Conservation (phyloP, 1,140 invertebrate genomes). For the Diachasma alloeum region DNA sequence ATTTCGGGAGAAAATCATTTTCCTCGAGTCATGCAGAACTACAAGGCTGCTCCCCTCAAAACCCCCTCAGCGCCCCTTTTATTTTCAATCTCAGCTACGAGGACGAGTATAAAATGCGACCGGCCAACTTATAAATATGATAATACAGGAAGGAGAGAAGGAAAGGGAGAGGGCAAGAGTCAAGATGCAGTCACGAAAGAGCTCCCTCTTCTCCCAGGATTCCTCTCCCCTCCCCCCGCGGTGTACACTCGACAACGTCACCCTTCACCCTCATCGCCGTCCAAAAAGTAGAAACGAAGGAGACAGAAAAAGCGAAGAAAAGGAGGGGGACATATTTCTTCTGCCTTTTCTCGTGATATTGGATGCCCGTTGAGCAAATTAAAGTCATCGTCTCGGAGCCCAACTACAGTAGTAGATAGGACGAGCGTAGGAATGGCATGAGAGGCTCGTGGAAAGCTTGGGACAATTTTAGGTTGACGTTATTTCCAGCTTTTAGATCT, state of each 20-base stretch:
- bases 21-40: background rate
- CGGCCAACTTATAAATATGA: slow-evolving; percentile 47
- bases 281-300: background rate
- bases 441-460: background rate
- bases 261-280: background rate
- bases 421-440: background rate
- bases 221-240: background rate
- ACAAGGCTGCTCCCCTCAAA: background rate
- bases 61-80: background rate
- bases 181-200: slow-evolving; percentile 31
- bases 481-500: background rate
- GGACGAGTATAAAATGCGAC: slow-evolving; percentile 10
- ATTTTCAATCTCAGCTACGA: slow-evolving; percentile 16
- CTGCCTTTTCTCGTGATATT: slow-evolving; percentile 25
- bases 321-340: background rate
- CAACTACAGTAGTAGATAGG: background rate
- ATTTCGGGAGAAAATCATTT: background rate
- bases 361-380: slow-evolving; percentile 33
- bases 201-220: slow-evolving; percentile 1
- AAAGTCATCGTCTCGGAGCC: slow-evolving; percentile 20
- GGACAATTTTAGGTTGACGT: background rate
- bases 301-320: background rate
- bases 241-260: background rate
- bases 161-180: background rate
- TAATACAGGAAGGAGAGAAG: slow-evolving; percentile 34